A percentile compares a stretch with the other conserved stretches of the same genome.
phyloP scores from a whole-genome alignment of 1,140 invertebrate genomes.

The Papilio xuthus region DNA sequence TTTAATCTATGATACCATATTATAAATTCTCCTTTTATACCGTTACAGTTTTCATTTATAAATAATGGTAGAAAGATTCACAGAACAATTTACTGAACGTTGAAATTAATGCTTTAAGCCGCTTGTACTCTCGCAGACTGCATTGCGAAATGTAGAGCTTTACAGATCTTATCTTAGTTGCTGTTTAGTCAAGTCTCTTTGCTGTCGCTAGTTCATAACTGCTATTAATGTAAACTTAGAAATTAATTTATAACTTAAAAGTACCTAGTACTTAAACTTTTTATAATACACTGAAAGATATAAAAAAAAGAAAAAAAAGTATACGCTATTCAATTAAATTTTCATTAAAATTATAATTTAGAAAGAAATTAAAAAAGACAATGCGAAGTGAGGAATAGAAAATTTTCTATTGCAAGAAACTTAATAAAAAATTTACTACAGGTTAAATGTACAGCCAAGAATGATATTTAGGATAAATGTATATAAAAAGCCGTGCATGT shows the following conservation, averaged over 20 bases:
- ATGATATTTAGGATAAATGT: no score
- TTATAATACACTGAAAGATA: no score
- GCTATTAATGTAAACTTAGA: neutral
- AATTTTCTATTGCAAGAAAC: no score
- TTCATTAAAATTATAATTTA: no score
- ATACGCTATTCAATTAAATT: no score
- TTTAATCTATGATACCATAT: no score
- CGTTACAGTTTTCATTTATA: neutral
- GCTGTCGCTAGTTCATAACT: neutral
- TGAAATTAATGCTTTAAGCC: conserved; percentile 4
- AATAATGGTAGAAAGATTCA: neutral
- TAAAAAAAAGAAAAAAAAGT: no score
- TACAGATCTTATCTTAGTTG: neutral
- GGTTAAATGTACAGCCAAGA: neutral
- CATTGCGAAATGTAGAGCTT: neutral
- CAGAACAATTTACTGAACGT: neutral
- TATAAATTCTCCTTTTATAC: neutral
- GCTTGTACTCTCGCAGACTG: neutral
- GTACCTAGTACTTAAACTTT: neutral
- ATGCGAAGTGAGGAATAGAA: no score
- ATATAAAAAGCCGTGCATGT: no score
- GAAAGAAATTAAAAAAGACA: no score
- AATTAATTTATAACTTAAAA: neutral
- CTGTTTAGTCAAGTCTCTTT: neutral
- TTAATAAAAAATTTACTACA: no score